Evolutionary conservation across 2,888 invertebrate species (phyloP), one percentile per base, ranked within the genome.

Genomic region (Pristionchus maxplancki): DNA sequence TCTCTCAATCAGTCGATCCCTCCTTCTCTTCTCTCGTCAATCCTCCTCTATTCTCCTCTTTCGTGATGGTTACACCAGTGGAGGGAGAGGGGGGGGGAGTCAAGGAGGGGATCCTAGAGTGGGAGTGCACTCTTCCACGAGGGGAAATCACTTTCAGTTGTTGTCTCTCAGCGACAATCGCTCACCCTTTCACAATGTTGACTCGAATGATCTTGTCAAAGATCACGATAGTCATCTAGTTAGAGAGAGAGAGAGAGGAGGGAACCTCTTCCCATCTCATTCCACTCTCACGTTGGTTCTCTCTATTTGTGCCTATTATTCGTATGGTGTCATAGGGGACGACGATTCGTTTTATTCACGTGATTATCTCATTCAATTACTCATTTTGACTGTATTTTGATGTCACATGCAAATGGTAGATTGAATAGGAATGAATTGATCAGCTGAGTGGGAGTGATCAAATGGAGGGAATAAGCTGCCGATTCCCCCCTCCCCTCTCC

Each of bases 401-500:
- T n/a, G n/a, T n/a, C n/a, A n/a, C n/a, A n/a, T n/a, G n/a, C n/a
- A n/a, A n/a, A 53, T 82, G 34, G 24, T n/a, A 53, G 37, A 53
- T 62, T 58, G 24, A 24, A 62, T 67, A 62, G 53, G 44, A 87
- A 78, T 34, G 44, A 44, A 34, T 62, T 34, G 71, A 74, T 81
- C 53, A 58, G 62, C 37, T 87, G 37, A 78, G 40, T 74, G 74
- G 40, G 74, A 40, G 74, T 20, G 74, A 74, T 24, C 9, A 40
- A 40, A 24, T 37, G 58, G 74, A 40, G 37, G n/a, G 50, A 64
- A 64, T 62, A 48, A 64, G 40, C 64, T 58, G 6, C 82, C 37
- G 37, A n/a, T 34, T 71, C 71, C 48, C 67, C 62, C 87, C 44
- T 50, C 48, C 85, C 67, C 74, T 81, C 89, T 82, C n/a, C n/a